These are phyloP conservation scores for Sebastiscus tertius DNA, from an alignment of 2,797 vertebrate species.

Conservation along the genomic window DNA sequence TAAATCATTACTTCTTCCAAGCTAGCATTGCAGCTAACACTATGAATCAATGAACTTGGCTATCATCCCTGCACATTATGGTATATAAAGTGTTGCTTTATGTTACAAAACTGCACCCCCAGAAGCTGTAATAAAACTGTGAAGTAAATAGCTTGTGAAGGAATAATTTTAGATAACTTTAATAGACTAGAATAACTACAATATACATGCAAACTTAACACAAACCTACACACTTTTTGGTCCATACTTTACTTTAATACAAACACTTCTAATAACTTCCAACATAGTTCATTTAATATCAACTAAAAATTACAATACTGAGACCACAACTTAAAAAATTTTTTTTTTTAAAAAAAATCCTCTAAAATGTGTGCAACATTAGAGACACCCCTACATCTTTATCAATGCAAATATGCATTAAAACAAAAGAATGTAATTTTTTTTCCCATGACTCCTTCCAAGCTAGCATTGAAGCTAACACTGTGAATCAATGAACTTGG, in stretches of 20 bases:
- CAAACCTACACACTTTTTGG: neutral
- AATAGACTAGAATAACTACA: neutral
- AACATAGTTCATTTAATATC: neutral
- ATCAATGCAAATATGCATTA: too few relatives aligned
- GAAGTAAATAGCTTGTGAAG: neutral
- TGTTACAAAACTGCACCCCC: neutral
- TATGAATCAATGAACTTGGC: constrained; percentile 76
- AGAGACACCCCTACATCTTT: neutral
- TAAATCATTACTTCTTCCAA: constrained; percentile 11
- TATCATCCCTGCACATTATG: constrained; percentile 21
- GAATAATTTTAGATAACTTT: constrained; percentile 31
- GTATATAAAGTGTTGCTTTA: constrained; percentile 14
- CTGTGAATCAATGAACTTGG: constrained; percentile 75
- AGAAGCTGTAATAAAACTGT: neutral
- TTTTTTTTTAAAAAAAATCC: too few relatives aligned
- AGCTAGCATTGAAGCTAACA: constrained; percentile 50
- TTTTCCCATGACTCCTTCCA: neutral
- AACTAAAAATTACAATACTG: neutral
- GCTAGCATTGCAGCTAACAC: constrained; percentile 49
- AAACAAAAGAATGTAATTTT: neutral
- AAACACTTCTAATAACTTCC: constrained; percentile 5
- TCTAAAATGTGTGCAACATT: neutral
- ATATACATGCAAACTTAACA: neutral
- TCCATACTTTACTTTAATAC: neutral
- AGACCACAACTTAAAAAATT: neutral